Conservation (phyloP, 1,140 invertebrate genomes). For the silkworm (Bombyx mori) region ASM3026992v2 NC_085116.1:13056501-13057000, state of each 20-base stretch:
- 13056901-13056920: too few species aligned
- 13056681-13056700: too few species aligned
- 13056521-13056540: too few species aligned
- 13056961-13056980: too few species aligned
- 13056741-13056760: conserved; percentile 5
- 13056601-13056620: too few species aligned
- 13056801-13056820: conserved; percentile 7
- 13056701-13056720: conserved; percentile 2
- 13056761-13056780: conserved; percentile 1
- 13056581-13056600: too few species aligned
- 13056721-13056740: conserved; percentile 13
- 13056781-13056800: conserved; percentile 13
- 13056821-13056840: conserved; percentile 13
- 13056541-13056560: too few species aligned
- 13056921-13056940: too few species aligned
- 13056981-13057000: too few species aligned
- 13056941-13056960: too few species aligned
- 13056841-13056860: conserved; percentile 1
- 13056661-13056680: neutral
- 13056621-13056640: conserved; percentile 1
- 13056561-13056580: too few species aligned
- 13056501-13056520: too few species aligned
- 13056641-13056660: conserved; percentile 5
- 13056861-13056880: conserved; percentile 1
- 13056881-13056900: neutral